Conservation (phyloP, 2,113 vertebrate species). For the Stercorarius parasiticus region DNA sequence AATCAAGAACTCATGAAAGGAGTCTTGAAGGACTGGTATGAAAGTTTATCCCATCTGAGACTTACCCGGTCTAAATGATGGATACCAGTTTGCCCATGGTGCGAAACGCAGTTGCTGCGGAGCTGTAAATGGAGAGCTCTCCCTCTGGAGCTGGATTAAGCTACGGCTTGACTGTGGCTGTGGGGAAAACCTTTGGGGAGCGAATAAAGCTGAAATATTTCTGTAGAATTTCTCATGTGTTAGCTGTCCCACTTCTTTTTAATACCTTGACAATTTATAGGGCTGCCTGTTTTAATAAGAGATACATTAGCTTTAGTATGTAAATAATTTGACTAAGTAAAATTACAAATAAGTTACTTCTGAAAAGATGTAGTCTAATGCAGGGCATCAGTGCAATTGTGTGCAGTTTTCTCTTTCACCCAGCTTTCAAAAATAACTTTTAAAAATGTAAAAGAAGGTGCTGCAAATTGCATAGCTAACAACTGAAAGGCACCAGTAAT, state of each 20-base stretch:
- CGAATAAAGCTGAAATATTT: background rate
- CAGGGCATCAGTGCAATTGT: background rate
- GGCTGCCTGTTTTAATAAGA: background rate
- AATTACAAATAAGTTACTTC: background rate
- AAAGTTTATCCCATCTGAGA: background rate
- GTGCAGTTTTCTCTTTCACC: background rate
- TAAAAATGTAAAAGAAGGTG: background rate
- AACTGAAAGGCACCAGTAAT: background rate
- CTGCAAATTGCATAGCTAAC: background rate
- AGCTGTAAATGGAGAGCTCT: background rate
- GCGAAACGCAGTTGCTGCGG: fast-evolving
- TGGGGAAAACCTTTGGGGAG: background rate
- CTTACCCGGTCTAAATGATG: background rate
- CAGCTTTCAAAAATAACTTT: background rate
- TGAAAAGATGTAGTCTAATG: background rate
- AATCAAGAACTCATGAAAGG: background rate
- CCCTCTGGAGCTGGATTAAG: background rate
- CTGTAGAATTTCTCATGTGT: fast-evolving
- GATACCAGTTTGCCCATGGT: background rate
- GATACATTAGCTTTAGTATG: background rate
- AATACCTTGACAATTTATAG: background rate
- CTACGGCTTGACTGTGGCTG: background rate
- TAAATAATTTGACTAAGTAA: background rate
- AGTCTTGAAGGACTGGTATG: background rate
- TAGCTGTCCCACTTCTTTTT: background rate